Evolutionary conservation across 2,888 invertebrate genomes (phyloP), one percentile per base, ranked within the genome.

Genomic region (Brenthis ino): DNA sequence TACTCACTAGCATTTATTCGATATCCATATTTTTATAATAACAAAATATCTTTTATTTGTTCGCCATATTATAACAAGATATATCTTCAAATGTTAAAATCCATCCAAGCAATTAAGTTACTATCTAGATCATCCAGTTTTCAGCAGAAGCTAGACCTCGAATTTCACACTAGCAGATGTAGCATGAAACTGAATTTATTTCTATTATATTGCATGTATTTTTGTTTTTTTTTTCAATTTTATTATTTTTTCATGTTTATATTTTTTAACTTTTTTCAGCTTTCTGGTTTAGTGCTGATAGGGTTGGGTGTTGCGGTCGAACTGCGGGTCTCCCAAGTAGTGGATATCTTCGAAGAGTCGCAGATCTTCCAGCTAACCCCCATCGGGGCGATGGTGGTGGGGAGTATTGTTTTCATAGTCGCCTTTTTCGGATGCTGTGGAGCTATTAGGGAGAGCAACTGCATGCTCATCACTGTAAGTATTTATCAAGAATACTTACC

Each of bases 361-460:
- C 70, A 63, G 56, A 63, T 74, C 48, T 80, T 94, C 24, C 84
- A 91, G 58, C 80, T 94, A 55, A 93, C 95, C 0, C 94, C 96
- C 24, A 89, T 96, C 74, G 82, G 93, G 2, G 86, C 95, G 54
- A 95, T 96, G 72, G 90, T 95, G 63, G 83, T 96, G 69, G 96
- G 96, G 1, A 89, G 94, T n/a, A 80, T 96, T 51, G 94, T 96
- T 13, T 96, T 97, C 81, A 84, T 97, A 75, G 95, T 98, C 71
- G 96, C 97, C 3, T 97, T 97, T 93, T 95, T 97, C 80, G 98
- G 97, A 73, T 98, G 98, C 88, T 98, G 97, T 81, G 98, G 98
- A 2, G 97, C 98, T 1, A 95, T 96, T 74, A 94, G 95, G 64
- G 97, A 98, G 88, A 97, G 96, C 85, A 95, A 97, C 82, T 97